Evolutionary conservation across 2,797 vertebrate genomes (phyloP).

Genomic region (Characodon lateralis): DNA sequence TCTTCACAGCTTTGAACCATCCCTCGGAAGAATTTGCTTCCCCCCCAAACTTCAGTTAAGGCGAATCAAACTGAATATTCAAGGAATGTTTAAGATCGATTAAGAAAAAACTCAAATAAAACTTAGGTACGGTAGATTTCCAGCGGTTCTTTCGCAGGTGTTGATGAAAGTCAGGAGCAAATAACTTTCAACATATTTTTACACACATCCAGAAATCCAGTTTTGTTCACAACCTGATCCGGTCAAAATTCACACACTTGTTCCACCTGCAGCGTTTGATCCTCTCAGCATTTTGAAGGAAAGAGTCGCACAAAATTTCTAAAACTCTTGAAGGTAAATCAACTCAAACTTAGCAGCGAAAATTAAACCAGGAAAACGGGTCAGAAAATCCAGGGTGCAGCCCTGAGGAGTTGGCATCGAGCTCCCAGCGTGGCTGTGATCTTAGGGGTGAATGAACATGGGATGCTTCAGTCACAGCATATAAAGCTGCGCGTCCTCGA

Average conservation of each 20-base stretch:
- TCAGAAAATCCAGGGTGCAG: not conserved
- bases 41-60: slow-evolving; percentile 35
- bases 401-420: slow-evolving; percentile 8
- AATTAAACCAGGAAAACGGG: not conserved
- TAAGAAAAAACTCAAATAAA: not conserved
- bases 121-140: slow-evolving; percentile 4
- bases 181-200: not conserved
- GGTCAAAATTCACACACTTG: not conserved
- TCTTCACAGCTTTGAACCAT: slow-evolving; percentile 85
- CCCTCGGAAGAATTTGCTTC: slow-evolving; percentile 78
- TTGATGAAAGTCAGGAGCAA: not conserved
- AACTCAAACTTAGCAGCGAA: not conserved
- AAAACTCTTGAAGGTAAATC: not conserved
- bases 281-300: not conserved
- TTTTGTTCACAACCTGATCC: slow-evolving; percentile 25
- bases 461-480: slow-evolving; percentile 58
- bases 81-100: not conserved
- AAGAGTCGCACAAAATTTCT: not conserved
- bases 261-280: slow-evolving; percentile 4
- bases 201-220: slow-evolving; percentile 29
- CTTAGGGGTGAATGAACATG: slow-evolving; percentile 60
- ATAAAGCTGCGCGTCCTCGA: slow-evolving; percentile 62
- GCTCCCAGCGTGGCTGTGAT: slow-evolving; percentile 38
- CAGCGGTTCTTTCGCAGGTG: slow-evolving; percentile 37
- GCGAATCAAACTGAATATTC: not conserved